A percentile compares a stretch with the other conserved stretches of the same genome.
These are phyloP conservation scores for Sitobion miscanthi DNA, from an alignment of 1,140 invertebrate genomes.

Conservation along the genomic window DNA sequence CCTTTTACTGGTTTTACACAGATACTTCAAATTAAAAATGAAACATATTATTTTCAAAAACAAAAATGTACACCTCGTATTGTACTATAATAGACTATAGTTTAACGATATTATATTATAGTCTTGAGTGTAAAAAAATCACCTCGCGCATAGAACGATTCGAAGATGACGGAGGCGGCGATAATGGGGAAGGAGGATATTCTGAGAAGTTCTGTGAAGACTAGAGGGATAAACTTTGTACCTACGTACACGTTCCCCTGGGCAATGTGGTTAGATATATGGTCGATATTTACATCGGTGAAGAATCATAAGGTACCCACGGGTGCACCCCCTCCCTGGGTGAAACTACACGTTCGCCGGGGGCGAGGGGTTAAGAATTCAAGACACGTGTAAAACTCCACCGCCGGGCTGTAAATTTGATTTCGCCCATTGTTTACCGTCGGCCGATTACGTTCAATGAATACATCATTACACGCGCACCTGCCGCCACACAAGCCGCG, in stretches of 20 bases:
- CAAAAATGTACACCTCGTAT: too few species aligned
- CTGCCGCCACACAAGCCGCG: neutral
- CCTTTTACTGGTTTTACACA: too few species aligned
- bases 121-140: too few species aligned
- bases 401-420: slow-evolving; percentile 50
- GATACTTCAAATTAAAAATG: too few species aligned
- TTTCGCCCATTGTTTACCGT: slow-evolving; percentile 51
- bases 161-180: neutral
- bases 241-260: neutral
- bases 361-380: slow-evolving; percentile 38
- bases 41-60: too few species aligned
- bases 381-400: slow-evolving; percentile 48
- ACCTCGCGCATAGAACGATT: too few species aligned
- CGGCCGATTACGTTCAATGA: slow-evolving; percentile 50
- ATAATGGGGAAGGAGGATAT: neutral
- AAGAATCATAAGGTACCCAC: slow-evolving; percentile 14
- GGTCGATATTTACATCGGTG: neutral
- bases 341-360: neutral
- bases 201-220: neutral
- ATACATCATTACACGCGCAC: slow-evolving; percentile 34
- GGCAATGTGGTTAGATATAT: neutral
- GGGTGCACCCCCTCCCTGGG: neutral
- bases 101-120: too few species aligned
- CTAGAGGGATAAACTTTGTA: slow-evolving; percentile 21
- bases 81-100: too few species aligned